Evolutionary conservation across 2,888 invertebrate genomes (phyloP), one percentile per base, ranked within the genome.

Genomic region (Branchipolynoe longqiensis): DNA sequence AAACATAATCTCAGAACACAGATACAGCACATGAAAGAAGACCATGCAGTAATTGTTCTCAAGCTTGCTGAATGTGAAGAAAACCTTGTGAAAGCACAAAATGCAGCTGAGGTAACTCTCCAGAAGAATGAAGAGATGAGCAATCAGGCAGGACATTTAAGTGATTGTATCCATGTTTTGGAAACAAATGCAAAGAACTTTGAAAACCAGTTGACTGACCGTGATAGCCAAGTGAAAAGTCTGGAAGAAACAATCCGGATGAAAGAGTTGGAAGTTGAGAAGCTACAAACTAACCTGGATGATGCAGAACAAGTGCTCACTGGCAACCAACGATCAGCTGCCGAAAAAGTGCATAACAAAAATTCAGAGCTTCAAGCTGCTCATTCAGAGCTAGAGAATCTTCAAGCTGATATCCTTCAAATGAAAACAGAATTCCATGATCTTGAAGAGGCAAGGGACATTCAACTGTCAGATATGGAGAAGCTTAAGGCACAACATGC

Each of bases 1-100:
- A 41, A 48, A 28, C 78, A n/a, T 8, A 78, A 78, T 31, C 48
- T 78, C 22, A 41, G 78, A 22, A 78, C 78, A 1, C 48, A 78
- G 18, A 78, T 78, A 48, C 78, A 78, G 38, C 69, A 69, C 36
- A 36, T 36, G 69, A 33, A 69, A 18, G 38, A 33, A 22, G 36
- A 69, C 22, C 18, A 36, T 36, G n/a, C 12, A 1, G 0, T 48
- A 41, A n/a, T 78, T 25, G 28, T 48, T 48, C 6, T 48, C 12
- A 78, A 78, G 48, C 48, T 78, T 1, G 48, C 0, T 48, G 48
- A 48, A 48, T 22, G 18, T 6, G 48, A 78, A 78, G 31, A n/a
- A 3, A 48, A 78, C 14, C 31, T 78, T n/a, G n/a, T n/a, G 18
- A n/a, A 41, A 14, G 4, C 31, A n/a, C 78, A 78, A 54, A 18